A percentile compares a stretch with the other conserved stretches of the same genome.
These are phyloP conservation scores for Psilopsiagon aurifrons DNA, from an alignment of 2,113 vertebrate genomes.

Conservation along the genomic window DNA sequence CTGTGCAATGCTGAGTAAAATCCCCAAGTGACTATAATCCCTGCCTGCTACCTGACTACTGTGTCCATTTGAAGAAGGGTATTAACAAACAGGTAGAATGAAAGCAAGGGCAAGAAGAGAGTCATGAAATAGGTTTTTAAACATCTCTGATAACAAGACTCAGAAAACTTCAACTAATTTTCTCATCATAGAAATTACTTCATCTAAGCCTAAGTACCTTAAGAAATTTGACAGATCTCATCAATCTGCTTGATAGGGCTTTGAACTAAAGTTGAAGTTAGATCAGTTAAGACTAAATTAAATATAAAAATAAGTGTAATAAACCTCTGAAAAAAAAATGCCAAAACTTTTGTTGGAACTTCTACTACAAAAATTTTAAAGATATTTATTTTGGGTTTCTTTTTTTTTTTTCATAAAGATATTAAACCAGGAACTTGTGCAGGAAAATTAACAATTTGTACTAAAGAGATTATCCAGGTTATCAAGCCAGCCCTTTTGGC, in stretches of 20 bases:
- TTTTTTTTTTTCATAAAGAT: neutral
- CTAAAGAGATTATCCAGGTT: neutral
- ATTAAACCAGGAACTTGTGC: neutral
- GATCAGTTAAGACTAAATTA: neutral
- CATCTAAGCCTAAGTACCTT: neutral
- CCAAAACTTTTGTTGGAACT: neutral
- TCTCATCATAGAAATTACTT: neutral
- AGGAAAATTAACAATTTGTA: neutral
- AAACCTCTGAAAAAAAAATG: neutral
- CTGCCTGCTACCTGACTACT: neutral
- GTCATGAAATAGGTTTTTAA: neutral
- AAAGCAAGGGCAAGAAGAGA: neutral
- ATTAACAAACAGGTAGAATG: neutral
- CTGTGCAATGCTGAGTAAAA: neutral
- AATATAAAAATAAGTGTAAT: neutral
- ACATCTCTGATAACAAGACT: neutral
- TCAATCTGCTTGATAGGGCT: neutral
- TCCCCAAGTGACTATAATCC: neutral
- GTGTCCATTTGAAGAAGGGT: neutral
- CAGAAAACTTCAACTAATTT: neutral
- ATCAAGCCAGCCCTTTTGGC: neutral
- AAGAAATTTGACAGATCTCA: neutral
- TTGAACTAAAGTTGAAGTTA: neutral
- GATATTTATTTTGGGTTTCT: neutral
- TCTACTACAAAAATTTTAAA: neutral